Conservation (phyloP, 2,113 vertebrate genomes). For the Pseudopodoces humilis region DNA sequence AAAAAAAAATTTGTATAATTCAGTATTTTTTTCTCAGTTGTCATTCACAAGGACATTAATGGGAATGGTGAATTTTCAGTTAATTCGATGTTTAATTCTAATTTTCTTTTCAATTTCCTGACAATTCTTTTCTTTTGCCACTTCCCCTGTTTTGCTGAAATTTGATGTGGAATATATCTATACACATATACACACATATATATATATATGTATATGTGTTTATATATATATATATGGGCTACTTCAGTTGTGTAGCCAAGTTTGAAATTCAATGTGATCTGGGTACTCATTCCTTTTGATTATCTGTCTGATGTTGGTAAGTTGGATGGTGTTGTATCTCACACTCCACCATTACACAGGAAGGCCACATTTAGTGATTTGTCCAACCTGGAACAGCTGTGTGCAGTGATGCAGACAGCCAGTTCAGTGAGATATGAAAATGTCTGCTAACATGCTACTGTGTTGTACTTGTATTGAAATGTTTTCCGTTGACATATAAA, state of each 20-base stretch:
- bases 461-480: not conserved
- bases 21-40: not conserved
- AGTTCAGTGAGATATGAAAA: not conserved
- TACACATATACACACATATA: too few species aligned
- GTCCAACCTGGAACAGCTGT: not conserved
- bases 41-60: not conserved
- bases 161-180: not conserved
- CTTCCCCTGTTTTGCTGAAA: not conserved
- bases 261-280: not conserved
- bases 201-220: fast-evolving
- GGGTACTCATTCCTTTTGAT: not conserved
- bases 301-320: not conserved
- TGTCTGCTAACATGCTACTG: not conserved
- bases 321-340: not conserved
- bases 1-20: not conserved
- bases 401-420: not conserved
- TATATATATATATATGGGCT: not conserved
- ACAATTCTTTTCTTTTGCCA: not conserved
- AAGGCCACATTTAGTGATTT: not conserved
- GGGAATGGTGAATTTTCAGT: not conserved
- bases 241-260: not conserved
- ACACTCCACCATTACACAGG: not conserved
- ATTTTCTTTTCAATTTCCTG: not conserved
- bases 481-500: not conserved
- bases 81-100: not conserved